Base-by-base conservation (phyloP, 2,113 vertebrate species). In the human region DNA sequence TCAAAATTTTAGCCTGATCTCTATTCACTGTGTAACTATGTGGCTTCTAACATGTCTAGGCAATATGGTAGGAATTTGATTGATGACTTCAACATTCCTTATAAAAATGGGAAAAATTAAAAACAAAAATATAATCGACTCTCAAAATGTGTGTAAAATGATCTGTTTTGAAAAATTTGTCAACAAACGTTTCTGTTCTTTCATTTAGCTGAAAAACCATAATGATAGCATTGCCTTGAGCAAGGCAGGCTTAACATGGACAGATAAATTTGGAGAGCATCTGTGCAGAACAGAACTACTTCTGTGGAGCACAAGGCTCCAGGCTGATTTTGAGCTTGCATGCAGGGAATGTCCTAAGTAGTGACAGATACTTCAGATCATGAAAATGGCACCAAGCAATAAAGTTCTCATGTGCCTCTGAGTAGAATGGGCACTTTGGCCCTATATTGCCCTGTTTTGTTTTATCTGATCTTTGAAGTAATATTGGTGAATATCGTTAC, bases 261-360 rank as follows among this genome's bases (percentile, higher is more conserved):
- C 57, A 93, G 72, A 92, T 78, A 86, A 70, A 94, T 93, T 78
- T 89, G 75, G 55, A 66, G 43, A 96, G 64, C 66, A 66, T 30
- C 27, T 96, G 38, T 50, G 43, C 59, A 85, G 66, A 95, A 89
- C 78, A 82, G 5, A 64, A 38, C 32, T 64, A 27, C 66, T 73
- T 91, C 38, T 38, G 66, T 59, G 93, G 76, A 76, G n/a, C 57
- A 52, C n/a, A 45, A 38, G 2, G n/a, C 83, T 93, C n/a, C 27
- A 48, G 92, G 86, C 35, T 91, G 78, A 91, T 80, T 93, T 81
- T 91, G 79, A 89, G n/a, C 43, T 52, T 40, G 27, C 61, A 25
- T 16, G n/a, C 32, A 20, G 35, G 32, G 38, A 93, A 81, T 32
- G 66, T 17, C 17, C 0, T 73, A 80, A 90, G n/a, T 75, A 32